Evolutionary conservation across 2,797 vertebrate species (phyloP), one percentile per base, ranked within the genome.

Genomic region (Acanthis flammea): DNA sequence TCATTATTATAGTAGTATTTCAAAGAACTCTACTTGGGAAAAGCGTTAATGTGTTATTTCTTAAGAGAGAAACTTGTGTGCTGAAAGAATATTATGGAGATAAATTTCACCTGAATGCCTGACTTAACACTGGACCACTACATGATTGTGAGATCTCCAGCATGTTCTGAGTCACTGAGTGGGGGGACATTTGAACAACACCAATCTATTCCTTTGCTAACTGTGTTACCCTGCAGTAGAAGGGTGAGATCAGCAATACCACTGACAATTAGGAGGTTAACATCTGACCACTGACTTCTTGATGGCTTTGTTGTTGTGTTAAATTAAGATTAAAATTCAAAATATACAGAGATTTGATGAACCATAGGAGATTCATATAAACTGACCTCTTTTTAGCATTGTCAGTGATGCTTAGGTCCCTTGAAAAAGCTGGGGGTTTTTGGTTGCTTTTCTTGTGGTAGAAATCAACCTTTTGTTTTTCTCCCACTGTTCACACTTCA

Each of bases 371-470:
- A 25, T 62, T 44, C 47, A 58, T 42, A 41, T 21, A 37, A 90
- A 74, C 5, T 45, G 27, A 74, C 23, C 6, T 28, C 7, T 84
- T 81, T 66, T 62, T 21, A 28, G 7, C 5, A 27, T 54, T 75
- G 55, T 18, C 41, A 72, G 4, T 27, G 11, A 14, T 54, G 4
- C 6, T 39, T 35, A 22, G 17, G 12, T 2, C 4, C 6, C 42
- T 77, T 60, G 21, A 88, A 73, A 77, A 45, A n/a, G 4, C 8
- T 57, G 31, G 0, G 1, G 2, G 0, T 2, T 7, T 19, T 41
- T 10, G 1, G 2, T 7, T 9, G 2, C 15, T 51, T 21, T 39
- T 41, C 44, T 31, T 41, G 2, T 33, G 8, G 5, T 45, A 74
- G 1, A 8, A 60, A 60, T 54, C 41, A 66, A 30, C 2, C 2